These are phyloP conservation scores for Mylabris sibirica DNA, from an alignment of 2,888 invertebrate genomes.

Conservation along the genomic window DNA sequence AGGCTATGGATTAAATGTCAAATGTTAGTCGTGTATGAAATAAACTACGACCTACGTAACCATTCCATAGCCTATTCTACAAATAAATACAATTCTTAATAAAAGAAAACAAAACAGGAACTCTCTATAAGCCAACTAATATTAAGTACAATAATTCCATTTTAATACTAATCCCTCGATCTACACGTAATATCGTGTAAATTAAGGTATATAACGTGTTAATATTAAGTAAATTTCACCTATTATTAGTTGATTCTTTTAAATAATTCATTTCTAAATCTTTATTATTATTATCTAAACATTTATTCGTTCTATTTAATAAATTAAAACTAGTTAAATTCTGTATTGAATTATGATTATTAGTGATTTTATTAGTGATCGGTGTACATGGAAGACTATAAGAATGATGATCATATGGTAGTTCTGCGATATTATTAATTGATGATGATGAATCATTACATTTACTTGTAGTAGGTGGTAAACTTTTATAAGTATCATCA, in stretches of 20 bases:
- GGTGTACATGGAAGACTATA: constrained; percentile 20
- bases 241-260: constrained; percentile 42
- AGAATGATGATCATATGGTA: constrained; percentile 46
- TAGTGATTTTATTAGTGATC: constrained; percentile 19
- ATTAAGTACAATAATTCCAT: too few species aligned
- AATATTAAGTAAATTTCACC: constrained; percentile 45
- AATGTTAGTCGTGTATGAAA: too few species aligned
- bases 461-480: constrained; percentile 44
- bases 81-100: too few species aligned
- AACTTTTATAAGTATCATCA: constrained; percentile 50
- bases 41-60: too few species aligned
- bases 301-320: constrained; percentile 40
- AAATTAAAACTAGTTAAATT: constrained; percentile 47
- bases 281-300: constrained; percentile 31
- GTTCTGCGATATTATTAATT: constrained; percentile 47
- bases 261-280: constrained; percentile 54
- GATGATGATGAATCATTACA: constrained; percentile 45
- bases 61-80: too few species aligned
- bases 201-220: too few species aligned
- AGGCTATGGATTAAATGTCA: too few species aligned
- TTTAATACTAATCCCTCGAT: too few species aligned
- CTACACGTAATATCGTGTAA: too few species aligned
- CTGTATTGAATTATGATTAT: constrained; percentile 20
- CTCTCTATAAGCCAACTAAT: too few species aligned
- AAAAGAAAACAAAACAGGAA: too few species aligned